Conservation (phyloP, 2,113 vertebrate species). For the Datnioides undecimradiatus region DNA sequence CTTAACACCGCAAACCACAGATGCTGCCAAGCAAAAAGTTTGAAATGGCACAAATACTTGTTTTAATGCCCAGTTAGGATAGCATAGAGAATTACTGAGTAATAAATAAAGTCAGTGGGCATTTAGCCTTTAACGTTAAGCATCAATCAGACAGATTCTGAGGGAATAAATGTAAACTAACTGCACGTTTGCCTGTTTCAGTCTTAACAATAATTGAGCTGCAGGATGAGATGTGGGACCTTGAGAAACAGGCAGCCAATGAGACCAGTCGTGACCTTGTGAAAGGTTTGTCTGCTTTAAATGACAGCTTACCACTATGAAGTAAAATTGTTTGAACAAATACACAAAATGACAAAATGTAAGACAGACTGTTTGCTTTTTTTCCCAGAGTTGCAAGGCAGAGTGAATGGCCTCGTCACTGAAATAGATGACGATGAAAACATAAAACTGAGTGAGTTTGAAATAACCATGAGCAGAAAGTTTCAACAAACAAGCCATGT, state of each 20-base stretch:
- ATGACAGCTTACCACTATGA: background rate
- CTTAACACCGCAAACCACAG: no score
- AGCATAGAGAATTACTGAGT: no score
- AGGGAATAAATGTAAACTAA: no score
- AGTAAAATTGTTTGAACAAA: background rate
- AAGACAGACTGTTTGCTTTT: background rate
- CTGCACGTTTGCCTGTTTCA: constrained; percentile 36
- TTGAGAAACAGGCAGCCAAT: background rate
- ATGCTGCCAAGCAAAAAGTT: no score
- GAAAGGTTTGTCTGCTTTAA: constrained; percentile 8
- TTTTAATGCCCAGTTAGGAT: no score
- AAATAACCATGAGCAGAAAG: background rate
- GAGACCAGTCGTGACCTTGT: background rate
- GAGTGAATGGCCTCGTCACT: constrained; percentile 9
- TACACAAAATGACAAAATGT: background rate
- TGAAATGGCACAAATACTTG: no score
- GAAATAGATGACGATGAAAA: background rate
- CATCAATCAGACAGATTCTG: no score
- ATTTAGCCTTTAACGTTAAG: no score
- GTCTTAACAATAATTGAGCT: constrained; percentile 51
- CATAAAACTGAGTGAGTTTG: constrained; percentile 49
- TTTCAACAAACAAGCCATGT: no score
- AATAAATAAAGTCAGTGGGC: no score
- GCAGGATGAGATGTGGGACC: constrained; percentile 26
- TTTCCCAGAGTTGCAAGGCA: constrained; percentile 32